Evolutionary conservation across 2,888 invertebrate species (phyloP), one percentile per base, ranked within the genome.

Genomic region (Iphiclides podalirius): DNA sequence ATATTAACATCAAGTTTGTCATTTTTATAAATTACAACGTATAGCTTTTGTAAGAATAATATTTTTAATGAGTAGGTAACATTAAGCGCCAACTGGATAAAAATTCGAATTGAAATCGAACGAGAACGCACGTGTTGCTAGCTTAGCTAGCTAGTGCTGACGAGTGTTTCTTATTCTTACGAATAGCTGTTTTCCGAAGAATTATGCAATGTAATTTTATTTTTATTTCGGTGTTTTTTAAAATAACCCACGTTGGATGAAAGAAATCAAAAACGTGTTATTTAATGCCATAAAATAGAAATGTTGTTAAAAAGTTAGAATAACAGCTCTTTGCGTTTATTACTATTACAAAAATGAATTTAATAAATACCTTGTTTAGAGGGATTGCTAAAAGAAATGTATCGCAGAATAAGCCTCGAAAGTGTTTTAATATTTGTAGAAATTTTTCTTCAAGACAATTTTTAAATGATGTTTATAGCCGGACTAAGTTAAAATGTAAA

Each of bases 401-500:
- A 56, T 55, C 66, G 47, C 66, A 70, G 42, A 56, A 59, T 52
- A 63, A 69, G 55, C 52, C 60, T 16, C 62, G 60, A 17, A 72
- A 61, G 47, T 60, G 43, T 52, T 52, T 58, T 52, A 28, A 61
- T 49, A 33, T 60, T 37, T 50, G 52, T 8, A 75, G 72, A 55
- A 63, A 61, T 46, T 78, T 72, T 65, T 85, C 88, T 9, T 82
- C 85, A 13, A 77, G 80, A 33, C 85, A 89, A 56, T 66, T 88
- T 48, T 66, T 90, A 47, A 86, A 90, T 61, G 90, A 91, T 67
- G 92, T 93, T 2, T 94, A 94, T 72, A 85, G 90, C 62, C 85
- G 90, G 64, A 91, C 92, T 13, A 93, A 92, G 80, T 79, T 91
- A 52, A 93, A 93, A 83, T 94, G 93, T 79, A 89, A 91, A 85